These are phyloP conservation scores for Chrysoperla carnea DNA, from an alignment of 1,140 invertebrate species.

Conservation along the genomic window DNA sequence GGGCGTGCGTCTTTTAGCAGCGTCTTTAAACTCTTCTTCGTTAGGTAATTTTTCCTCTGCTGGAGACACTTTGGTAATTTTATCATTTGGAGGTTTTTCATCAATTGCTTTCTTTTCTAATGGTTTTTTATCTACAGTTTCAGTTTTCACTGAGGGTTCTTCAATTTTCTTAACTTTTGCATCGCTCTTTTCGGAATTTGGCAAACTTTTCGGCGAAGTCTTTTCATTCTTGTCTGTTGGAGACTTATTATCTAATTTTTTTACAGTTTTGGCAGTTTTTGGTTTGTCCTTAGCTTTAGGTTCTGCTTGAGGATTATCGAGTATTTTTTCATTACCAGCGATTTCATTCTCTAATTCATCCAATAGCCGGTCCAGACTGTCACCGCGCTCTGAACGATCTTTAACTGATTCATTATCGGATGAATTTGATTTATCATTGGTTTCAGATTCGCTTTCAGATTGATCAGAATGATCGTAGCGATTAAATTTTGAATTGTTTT, in stretches of 20 bases:
- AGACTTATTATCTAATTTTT: conserved; percentile 1
- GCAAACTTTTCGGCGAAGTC: not conserved
- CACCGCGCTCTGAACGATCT: conserved; percentile 10
- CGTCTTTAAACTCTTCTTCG: too few relatives aligned
- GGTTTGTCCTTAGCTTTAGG: conserved; percentile 5
- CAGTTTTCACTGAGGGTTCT: not conserved
- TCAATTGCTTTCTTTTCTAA: not conserved
- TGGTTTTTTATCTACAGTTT: not conserved
- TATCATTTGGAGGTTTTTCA: not conserved
- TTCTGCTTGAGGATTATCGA: conserved; percentile 6
- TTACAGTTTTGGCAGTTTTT: conserved; percentile 4
- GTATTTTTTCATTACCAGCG: conserved; percentile 10
- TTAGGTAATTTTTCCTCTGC: not conserved
- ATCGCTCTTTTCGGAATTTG: not conserved
- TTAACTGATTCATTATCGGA: not conserved
- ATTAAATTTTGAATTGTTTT: conserved; percentile 17
- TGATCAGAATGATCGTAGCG: conserved; percentile 18
- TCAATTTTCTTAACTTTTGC: not conserved
- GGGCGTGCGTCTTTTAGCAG: not conserved
- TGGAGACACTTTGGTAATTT: not conserved
- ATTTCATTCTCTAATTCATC: conserved; percentile 21
- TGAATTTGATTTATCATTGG: conserved; percentile 11
- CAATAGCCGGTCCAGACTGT: conserved; percentile 21
- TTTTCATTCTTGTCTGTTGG: not conserved
- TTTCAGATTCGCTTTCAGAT: conserved; percentile 18